phyloP scores from a whole-genome alignment of 2,113 vertebrate genomes.

The Psilopogon haemacephalus region DNA sequence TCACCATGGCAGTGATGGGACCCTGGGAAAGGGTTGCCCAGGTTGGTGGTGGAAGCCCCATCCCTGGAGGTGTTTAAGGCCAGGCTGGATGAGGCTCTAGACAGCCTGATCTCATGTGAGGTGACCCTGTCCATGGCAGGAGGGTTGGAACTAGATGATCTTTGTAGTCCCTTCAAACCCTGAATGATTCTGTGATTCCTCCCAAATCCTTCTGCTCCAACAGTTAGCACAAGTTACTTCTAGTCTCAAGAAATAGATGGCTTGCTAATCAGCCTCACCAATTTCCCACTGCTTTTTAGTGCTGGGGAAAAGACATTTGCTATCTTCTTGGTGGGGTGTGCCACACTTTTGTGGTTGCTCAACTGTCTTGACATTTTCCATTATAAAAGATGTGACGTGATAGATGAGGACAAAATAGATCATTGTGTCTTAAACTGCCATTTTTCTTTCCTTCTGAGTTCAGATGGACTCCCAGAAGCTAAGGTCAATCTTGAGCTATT shows the following conservation, averaged over 20 bases:
- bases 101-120: no score
- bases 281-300: neutral
- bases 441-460: constrained; percentile 39
- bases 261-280: constrained; percentile 1
- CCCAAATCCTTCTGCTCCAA: neutral
- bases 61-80: no score
- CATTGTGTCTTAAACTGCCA: neutral
- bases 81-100: no score
- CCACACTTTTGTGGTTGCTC: neutral
- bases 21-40: no score
- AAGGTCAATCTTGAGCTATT: constrained; percentile 5
- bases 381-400: neutral
- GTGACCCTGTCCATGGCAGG: no score
- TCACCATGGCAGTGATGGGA: no score
- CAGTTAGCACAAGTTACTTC: neutral
- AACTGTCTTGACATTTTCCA: neutral
- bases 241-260: neutral
- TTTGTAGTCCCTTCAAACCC: no score
- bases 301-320: neutral
- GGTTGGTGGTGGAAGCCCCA: no score
- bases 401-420: neutral
- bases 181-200: neutral
- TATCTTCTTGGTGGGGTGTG: neutral
- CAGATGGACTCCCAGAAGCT: neutral
- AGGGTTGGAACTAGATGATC: no score